Evolutionary conservation across 1,140 invertebrate genomes (phyloP).

Genomic region (Dufourea novaeangliae): DNA sequence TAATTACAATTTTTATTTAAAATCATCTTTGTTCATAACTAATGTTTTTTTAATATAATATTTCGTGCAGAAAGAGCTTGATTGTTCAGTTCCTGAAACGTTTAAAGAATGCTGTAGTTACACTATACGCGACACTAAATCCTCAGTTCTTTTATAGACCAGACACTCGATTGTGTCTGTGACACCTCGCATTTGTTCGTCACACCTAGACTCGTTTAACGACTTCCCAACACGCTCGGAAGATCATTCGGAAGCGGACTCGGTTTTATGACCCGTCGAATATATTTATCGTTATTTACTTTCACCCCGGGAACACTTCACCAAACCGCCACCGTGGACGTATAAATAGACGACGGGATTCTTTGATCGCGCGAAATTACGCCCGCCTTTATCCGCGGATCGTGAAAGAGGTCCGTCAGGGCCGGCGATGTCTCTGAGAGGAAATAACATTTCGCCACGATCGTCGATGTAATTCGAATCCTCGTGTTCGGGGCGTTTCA

Average conservation of each 20-base stretch:
- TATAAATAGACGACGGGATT: constrained; percentile 10
- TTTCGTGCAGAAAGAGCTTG: not conserved
- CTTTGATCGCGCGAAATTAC: constrained; percentile 31
- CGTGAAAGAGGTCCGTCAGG: not conserved
- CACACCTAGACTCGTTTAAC: not conserved
- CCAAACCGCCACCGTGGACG: not conserved
- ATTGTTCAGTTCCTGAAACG: not conserved
- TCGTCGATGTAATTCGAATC: constrained; percentile 14
- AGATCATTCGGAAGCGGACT: not conserved
- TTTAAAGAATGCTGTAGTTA: not conserved
- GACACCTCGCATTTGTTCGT: not conserved
- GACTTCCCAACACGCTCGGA: not conserved
- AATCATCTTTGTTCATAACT: too few relatives aligned
- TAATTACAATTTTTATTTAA: too few relatives aligned
- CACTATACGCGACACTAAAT: not conserved
- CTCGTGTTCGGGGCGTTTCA: not conserved
- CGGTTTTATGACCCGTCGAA: not conserved
- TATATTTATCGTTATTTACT: not conserved
- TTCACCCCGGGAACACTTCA: not conserved
- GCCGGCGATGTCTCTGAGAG: not conserved
- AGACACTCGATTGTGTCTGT: too few relatives aligned
- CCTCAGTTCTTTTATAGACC: not conserved
- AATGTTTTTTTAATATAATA: not conserved
- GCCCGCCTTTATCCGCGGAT: not conserved
- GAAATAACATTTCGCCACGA: constrained; percentile 7